Conservation (phyloP, 2,888 invertebrate genomes). For the Eristalis arbustorum region DNA sequence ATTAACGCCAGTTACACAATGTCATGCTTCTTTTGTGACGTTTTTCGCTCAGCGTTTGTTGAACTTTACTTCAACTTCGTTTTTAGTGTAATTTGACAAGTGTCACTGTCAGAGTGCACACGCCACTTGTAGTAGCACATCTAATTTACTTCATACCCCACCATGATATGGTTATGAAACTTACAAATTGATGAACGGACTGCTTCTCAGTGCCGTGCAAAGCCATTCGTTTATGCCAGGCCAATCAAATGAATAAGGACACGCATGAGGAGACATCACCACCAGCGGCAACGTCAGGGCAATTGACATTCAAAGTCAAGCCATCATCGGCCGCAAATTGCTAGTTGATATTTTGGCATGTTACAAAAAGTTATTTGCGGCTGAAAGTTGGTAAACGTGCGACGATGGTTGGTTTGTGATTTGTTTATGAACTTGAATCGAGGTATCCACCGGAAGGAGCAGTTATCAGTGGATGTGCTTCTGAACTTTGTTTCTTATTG, state of each 20-base stretch:
- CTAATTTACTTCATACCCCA: background rate
- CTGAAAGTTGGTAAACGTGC: background rate
- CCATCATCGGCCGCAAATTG: background rate
- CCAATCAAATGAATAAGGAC: background rate
- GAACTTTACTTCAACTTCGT: background rate
- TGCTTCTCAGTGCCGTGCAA: background rate
- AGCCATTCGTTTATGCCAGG: background rate
- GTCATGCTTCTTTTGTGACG: conserved; percentile 14
- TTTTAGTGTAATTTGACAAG: conserved; percentile 2
- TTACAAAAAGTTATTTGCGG: background rate
- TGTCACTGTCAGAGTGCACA: conserved; percentile 4
- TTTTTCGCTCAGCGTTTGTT: conserved; percentile 8
- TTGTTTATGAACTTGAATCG: background rate
- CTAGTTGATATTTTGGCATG: background rate
- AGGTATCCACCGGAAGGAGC: background rate
- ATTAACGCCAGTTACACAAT: conserved; percentile 15
- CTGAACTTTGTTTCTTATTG: background rate
- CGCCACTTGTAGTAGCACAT: background rate
- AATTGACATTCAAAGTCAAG: background rate
- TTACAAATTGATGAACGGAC: background rate
- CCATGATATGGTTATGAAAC: background rate
- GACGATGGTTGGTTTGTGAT: background rate
- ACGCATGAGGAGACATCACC: background rate
- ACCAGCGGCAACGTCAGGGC: background rate
- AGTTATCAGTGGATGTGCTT: background rate